Percentiles rank a stretch among this genome's conserved stretches.
Conservation (phyloP, 2,113 vertebrate species). For the Micromys minutus region DNA sequence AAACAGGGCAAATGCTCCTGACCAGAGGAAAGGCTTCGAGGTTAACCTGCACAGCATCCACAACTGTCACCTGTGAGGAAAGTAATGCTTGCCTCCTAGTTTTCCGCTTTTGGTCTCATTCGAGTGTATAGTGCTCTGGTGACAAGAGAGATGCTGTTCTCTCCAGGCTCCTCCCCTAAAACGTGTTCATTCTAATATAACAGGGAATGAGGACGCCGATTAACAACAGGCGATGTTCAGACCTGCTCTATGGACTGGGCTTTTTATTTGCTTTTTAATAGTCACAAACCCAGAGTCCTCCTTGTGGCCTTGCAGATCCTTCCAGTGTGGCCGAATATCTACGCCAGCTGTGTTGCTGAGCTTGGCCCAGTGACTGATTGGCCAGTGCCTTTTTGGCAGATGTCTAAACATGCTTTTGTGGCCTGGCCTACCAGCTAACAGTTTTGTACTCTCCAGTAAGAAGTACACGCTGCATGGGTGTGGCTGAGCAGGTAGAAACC, state of each 20-base stretch:
- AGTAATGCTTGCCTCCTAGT: not conserved
- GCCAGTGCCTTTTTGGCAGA: not conserved
- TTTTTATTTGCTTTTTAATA: not conserved
- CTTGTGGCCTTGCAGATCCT: not conserved
- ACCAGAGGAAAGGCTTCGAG: not conserved
- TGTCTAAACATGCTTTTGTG: not conserved
- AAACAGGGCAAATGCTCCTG: not conserved
- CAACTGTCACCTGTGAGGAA: not conserved
- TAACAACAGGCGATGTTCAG: not conserved
- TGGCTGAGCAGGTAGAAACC: not conserved
- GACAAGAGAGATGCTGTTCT: not conserved
- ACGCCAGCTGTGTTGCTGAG: not conserved
- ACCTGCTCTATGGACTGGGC: not conserved
- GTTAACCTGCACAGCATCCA: not conserved
- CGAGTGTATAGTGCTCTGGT: not conserved
- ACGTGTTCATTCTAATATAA: not conserved
- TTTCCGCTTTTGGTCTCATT: not conserved
- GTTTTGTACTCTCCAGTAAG: not conserved
- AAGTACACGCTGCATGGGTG: too few relatives aligned
- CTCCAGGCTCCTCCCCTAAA: not conserved
- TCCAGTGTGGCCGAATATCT: not conserved
- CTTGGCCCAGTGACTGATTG: not conserved
- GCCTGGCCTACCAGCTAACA: not conserved
- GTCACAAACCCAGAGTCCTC: not conserved
- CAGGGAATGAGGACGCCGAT: not conserved